Base-by-base conservation (phyloP, 1,140 invertebrate genomes). In the Brachionus sp. region DNA sequence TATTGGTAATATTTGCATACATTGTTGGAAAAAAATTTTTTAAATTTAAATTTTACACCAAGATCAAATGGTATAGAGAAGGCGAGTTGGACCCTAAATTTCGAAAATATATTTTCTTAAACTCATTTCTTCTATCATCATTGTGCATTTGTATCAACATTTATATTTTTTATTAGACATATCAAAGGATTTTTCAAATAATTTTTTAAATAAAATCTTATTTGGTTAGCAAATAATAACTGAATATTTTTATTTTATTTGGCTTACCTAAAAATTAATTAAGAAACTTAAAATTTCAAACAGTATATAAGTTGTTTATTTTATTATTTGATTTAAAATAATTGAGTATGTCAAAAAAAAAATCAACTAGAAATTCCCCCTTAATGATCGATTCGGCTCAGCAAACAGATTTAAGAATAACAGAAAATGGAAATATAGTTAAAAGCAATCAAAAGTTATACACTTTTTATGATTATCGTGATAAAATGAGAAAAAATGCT, bases 391-490 rank as follows among this genome's bases (percentile, higher is more conserved):
- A 70, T 16, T 19, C 35, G 19, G 29, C 33, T 16, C 16, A 39
- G 9, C 66, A 70, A 44, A 70, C 66, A 7, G 35, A 70, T 39
- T 16, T 70, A 5, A 12, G 33, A 37, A 19, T 70, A 7, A 70
- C 66, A 10, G 7, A 29, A 70, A 70, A 39, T 70, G 35, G 37
- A 0, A 70, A 37, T 33, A 4, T 70, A 37, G 66, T 70, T n/a
- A 35, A 39, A 16, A 50, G 9, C n/a, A 78, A 78, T 35, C 16
- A 16, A 7, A 78, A 78, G 19, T 19, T 78, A 10, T 78, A 53
- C 44, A 78, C 75, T 29, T 78, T 78, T 62, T 78, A 78, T 37
- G 75, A 78, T 78, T 78, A 33, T 53, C 5, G 42, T 5, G 53
- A 78, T 37, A 29, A 33, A 53, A 23, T 39, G 19, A 78, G 53